phyloP scores from a whole-genome alignment of 2,113 vertebrate genomes.

The Oxyruncus cristatus region DNA sequence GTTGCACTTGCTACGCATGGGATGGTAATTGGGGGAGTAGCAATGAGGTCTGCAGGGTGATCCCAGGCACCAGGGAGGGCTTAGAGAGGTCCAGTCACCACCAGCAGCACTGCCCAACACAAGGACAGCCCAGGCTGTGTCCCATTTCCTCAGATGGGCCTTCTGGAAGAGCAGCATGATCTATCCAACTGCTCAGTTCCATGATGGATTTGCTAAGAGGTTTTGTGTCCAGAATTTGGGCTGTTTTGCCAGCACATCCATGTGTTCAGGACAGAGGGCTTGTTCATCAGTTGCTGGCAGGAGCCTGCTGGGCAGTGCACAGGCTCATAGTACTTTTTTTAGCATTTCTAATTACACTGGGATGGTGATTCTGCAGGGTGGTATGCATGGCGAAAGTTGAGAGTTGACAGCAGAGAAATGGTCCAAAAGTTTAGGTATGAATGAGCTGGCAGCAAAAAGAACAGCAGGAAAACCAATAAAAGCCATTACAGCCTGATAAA shows the following conservation, averaged over 20 bases:
- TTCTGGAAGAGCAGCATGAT: accelerated
- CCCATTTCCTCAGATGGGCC: accelerated
- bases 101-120: accelerated
- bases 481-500: neutral
- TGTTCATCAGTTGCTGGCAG: neutral
- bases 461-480: neutral
- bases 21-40: neutral
- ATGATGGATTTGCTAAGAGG: accelerated
- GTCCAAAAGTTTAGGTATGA: neutral
- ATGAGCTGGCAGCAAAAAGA: neutral
- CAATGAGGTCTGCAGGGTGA: neutral
- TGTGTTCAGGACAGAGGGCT: neutral
- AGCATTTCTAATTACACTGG: neutral
- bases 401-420: neutral
- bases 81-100: accelerated
- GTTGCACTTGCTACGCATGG: accelerated
- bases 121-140: neutral
- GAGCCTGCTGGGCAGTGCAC: neutral
- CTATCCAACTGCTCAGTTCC: neutral
- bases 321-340: neutral
- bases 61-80: neutral
- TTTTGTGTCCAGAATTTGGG: neutral
- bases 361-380: neutral
- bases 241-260: neutral
- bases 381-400: neutral